Conservation (phyloP, 2,888 invertebrate genomes). For the Eledone cirrhosa region DNA sequence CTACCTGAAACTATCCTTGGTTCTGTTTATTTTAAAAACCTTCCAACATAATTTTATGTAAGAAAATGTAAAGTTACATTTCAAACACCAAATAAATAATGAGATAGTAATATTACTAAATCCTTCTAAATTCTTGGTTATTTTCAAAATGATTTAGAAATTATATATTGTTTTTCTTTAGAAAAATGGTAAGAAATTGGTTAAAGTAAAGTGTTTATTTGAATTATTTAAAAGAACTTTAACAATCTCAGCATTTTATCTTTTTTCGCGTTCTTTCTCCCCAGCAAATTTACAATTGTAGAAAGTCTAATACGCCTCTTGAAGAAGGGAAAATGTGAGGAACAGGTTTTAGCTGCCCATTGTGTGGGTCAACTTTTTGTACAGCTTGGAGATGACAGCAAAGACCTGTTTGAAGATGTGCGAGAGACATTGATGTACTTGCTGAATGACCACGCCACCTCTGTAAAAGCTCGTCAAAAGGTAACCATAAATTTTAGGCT, state of each 20-base stretch:
- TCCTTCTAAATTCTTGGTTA: no score
- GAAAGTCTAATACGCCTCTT: conserved; percentile 85
- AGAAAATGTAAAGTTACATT: no score
- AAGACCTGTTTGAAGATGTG: conserved; percentile 77
- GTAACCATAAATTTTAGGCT: conserved; percentile 41
- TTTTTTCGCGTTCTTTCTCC: conserved; percentile 30
- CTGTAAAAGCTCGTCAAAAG: conserved; percentile 77
- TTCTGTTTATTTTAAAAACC: no score
- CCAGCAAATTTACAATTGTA: conserved; percentile 71
- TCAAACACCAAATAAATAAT: no score
- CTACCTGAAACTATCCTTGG: no score
- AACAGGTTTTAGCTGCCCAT: conserved; percentile 83
- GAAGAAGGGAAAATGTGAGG: conserved; percentile 83
- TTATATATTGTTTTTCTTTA: no score
- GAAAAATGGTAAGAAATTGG: no score
- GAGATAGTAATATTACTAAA: no score
- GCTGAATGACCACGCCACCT: conserved; percentile 80
- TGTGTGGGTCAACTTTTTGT: conserved; percentile 83
- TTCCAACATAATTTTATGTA: no score
- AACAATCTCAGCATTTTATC: no score
- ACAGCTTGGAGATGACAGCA: conserved; percentile 79
- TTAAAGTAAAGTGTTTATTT: no score
- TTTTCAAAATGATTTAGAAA: no score
- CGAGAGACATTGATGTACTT: conserved; percentile 78
- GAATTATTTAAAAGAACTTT: not conserved